phyloP scores from a whole-genome alignment of 2,888 invertebrate species.

The Cremastobaeus sp. region DNA sequence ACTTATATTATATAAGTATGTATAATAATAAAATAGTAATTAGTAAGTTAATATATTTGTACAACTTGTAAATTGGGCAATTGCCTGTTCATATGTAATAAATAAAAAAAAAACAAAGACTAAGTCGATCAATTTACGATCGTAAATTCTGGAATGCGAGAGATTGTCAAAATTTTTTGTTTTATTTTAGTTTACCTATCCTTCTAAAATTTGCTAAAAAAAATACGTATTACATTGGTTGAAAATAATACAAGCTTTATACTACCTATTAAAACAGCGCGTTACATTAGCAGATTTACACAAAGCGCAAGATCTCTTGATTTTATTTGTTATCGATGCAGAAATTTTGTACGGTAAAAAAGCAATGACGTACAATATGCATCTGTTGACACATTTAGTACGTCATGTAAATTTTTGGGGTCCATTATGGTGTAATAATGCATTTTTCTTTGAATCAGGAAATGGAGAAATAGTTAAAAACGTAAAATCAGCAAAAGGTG shows the following conservation, averaged over 20 bases:
- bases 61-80: too few relatives aligned
- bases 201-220: not conserved
- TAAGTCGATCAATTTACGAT: not conserved
- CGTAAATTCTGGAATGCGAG: conserved; percentile 5
- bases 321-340: not conserved
- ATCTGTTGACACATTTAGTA: conserved; percentile 3
- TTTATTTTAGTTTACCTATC: conserved; percentile 2
- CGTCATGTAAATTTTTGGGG: conserved; percentile 6
- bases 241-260: not conserved
- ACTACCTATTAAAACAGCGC: not conserved
- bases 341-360: conserved; percentile 8
- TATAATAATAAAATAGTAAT: too few relatives aligned
- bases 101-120: too few relatives aligned
- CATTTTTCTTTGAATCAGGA: conserved; percentile 6
- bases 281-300: not conserved
- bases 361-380: conserved; percentile 7
- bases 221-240: conserved; percentile 6
- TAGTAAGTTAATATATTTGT: too few relatives aligned
- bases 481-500: conserved; percentile 4
- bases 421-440: conserved; percentile 10
- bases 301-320: not conserved
- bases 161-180: conserved; percentile 9
- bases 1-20: too few relatives aligned
- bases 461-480: not conserved
- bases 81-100: too few relatives aligned